A percentile compares a stretch with the other conserved stretches of the same genome.
These are phyloP conservation scores for Channa striata DNA, from an alignment of 2,797 vertebrate genomes.

Conservation along the genomic window DNA sequence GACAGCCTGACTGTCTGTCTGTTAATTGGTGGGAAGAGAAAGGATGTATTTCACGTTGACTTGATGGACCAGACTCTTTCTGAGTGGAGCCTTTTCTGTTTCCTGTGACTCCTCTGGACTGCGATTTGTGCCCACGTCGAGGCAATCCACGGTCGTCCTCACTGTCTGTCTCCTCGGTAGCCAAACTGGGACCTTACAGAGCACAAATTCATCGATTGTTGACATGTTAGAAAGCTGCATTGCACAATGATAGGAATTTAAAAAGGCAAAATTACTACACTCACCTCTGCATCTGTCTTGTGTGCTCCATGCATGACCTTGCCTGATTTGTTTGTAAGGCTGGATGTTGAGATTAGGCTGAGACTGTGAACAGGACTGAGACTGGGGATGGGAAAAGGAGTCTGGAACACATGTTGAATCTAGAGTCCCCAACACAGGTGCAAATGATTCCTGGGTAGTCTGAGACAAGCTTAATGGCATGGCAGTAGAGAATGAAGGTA, in stretches of 20 bases:
- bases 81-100: conserved; percentile 67
- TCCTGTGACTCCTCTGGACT: conserved; percentile 57
- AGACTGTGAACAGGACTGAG: conserved; percentile 30
- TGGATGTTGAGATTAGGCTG: conserved; percentile 45
- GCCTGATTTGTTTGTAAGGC: conserved; percentile 61
- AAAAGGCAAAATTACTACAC: not conserved
- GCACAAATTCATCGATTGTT: conserved; percentile 23
- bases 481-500: conserved; percentile 40
- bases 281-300: conserved; percentile 76
- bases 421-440: conserved; percentile 33
- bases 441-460: conserved; percentile 75
- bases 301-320: conserved; percentile 53
- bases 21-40: conserved; percentile 60
- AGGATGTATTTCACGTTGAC: conserved; percentile 78
- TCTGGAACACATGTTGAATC: conserved; percentile 59
- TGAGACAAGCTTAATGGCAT: conserved; percentile 61
- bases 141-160: conserved; percentile 60
- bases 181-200: conserved; percentile 61
- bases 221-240: not conserved
- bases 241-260: not conserved
- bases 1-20: conserved; percentile 69
- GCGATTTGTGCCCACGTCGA: conserved; percentile 48
- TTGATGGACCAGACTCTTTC: conserved; percentile 77
- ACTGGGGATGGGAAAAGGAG: conserved; percentile 34
- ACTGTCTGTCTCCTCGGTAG: conserved; percentile 70